Conservation (phyloP, 2,888 invertebrate genomes). For the Stomorhina lunata region DNA sequence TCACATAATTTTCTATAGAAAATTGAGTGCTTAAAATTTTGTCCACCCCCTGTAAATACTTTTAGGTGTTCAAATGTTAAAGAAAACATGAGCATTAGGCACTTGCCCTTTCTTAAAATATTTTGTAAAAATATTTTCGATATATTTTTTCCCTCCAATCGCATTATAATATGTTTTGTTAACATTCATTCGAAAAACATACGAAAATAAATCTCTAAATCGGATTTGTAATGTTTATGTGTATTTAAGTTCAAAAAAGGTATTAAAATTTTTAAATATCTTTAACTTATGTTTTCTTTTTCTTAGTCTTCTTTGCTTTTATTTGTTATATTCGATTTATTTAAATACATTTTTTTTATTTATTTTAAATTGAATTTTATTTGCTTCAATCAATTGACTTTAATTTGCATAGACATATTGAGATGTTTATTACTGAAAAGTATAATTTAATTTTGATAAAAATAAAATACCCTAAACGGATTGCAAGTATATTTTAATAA, state of each 20-base stretch:
- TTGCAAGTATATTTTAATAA: no score
- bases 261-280: conserved; percentile 44
- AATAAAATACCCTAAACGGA: no score
- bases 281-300: conserved; percentile 1
- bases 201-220: conserved; percentile 49
- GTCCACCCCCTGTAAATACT: conserved; percentile 4
- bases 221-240: conserved; percentile 57
- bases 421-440: neutral
- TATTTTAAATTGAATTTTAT: neutral
- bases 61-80: neutral
- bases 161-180: neutral
- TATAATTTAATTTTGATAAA: neutral
- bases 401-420: neutral
- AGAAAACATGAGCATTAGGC: neutral
- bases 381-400: neutral
- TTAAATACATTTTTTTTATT: neutral
- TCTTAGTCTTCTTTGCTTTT: neutral
- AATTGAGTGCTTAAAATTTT: neutral
- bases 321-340: neutral
- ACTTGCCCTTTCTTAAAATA: conserved; percentile 8
- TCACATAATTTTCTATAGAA: neutral
- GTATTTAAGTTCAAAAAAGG: conserved; percentile 54
- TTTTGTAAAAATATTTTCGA: neutral
- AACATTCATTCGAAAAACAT: neutral
- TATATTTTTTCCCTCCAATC: neutral